These are phyloP conservation scores for Ctenochaetus hawaiiensis DNA, from an alignment of 2,797 vertebrate species.

Conservation along the genomic window DNA sequence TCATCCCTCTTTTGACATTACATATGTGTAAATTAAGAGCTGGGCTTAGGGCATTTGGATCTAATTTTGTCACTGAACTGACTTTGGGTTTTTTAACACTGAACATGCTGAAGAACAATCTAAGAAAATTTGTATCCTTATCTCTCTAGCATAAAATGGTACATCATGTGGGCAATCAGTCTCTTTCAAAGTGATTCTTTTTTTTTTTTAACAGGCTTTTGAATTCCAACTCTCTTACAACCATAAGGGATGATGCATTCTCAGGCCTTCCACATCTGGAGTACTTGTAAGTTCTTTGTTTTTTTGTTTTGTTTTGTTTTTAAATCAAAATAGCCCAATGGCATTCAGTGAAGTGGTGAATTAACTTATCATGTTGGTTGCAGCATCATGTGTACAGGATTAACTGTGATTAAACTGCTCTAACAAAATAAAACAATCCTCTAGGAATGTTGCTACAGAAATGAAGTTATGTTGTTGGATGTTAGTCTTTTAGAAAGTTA, in stretches of 20 bases:
- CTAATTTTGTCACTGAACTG: neutral
- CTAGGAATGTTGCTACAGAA: neutral
- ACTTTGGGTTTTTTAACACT: neutral
- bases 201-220: constrained; percentile 87
- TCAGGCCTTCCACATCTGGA: constrained; percentile 96
- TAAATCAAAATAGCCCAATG: neutral
- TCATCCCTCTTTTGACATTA: neutral
- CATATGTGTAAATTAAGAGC: neutral
- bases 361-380: neutral
- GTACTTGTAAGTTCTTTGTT: constrained; percentile 92
- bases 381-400: neutral
- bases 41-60: neutral
- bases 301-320: constrained; percentile 1
- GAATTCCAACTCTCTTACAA: constrained; percentile 96
- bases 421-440: neutral
- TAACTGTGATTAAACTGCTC: neutral
- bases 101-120: neutral
- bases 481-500: constrained; percentile 1
- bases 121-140: too few relatives aligned
- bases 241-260: constrained; percentile 95
- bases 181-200: constrained; percentile 3
- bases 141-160: neutral
- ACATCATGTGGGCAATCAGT: neutral
- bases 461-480: constrained; percentile 23
- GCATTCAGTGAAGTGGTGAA: neutral